Evolutionary conservation across 2,797 vertebrate genomes (phyloP).

Genomic region (Bovichtus variegatus): DNA sequence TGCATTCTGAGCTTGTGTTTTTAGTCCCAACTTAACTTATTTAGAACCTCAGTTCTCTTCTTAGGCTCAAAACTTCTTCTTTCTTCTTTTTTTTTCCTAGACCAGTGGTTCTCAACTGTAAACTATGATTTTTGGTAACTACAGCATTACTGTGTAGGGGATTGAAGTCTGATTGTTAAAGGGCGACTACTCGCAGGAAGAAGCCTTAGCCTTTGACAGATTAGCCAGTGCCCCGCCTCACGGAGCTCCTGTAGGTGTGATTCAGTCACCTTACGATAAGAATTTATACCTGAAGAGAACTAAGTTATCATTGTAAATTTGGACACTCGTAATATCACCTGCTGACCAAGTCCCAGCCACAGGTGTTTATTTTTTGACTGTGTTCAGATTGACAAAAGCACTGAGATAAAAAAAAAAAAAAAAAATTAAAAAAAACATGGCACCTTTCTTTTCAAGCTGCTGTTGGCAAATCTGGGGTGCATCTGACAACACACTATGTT

Average conservation of each 20-base stretch:
- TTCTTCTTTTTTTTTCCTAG: neutral
- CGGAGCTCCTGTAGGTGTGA: neutral
- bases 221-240: neutral
- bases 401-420: no score
- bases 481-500: neutral
- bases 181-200: neutral
- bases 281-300: neutral
- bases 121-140: neutral
- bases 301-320: neutral
- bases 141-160: neutral
- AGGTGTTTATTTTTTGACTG: neutral
- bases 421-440: no score
- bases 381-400: neutral
- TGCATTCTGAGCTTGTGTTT: slow-evolving; percentile 31
- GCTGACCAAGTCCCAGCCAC: neutral
- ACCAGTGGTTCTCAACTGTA: neutral
- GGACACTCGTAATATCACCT: neutral
- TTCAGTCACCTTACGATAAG: neutral
- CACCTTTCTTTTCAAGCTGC: neutral
- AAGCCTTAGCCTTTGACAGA: neutral
- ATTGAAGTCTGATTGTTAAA: neutral
- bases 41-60: slow-evolving; percentile 11
- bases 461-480: neutral
- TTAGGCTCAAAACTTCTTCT: neutral
- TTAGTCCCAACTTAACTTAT: slow-evolving; percentile 13